Evolutionary conservation across 2,888 invertebrate genomes (phyloP), one percentile per base, ranked within the genome.

Genomic region (Enchytraeus crypticus): DNA sequence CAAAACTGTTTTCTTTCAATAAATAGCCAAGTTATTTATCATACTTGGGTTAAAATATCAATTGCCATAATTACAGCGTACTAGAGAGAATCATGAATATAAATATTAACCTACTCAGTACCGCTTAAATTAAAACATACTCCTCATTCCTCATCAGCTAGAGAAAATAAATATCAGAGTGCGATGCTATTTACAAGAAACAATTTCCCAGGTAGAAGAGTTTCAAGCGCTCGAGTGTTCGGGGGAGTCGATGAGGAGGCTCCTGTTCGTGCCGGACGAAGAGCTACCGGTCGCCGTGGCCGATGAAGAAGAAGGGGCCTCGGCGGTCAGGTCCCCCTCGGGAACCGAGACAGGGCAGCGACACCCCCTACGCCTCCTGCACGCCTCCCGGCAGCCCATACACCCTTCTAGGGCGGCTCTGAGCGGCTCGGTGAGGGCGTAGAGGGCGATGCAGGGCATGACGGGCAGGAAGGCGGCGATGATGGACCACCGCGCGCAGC

Each of bases 361-460:
- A 38, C 38, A 38, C 18, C 38, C 38, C 18, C 38, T 8, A 8
- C 38, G 8, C 38, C 38, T 8, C 18, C 38, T 8, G 11, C 38
- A 11, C 18, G 11, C 11, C 38, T 11, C 38, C 11, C 38, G 38
- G 38, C 38, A 38, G 11, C 38, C 11, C 38, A 11, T 18, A 8
- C 8, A 8, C 11, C 38, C 18, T 8, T 8, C 38, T 18, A 38
- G 11, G 11, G 38, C 38, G 38, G 11, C 8, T 8, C 38, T 8
- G 11, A 38, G 38, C 18, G 93, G 93, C n/a, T n/a, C n/a, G n/a
- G n/a, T n/a, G n/a, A n/a, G n/a, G 90, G 91, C 92, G 82, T 95
- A 95, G 81, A 90, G 88, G 83, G 88, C 87, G 72, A 95, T 84
- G 81, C 93, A 95, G 74, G 95, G 95, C 80, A 93, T 84, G 62